Percentiles rank a stretch among this genome's conserved stretches.
Evolutionary conservation across 2,888 invertebrate species (phyloP).

Genomic region (Priapulus caudatus): DNA sequence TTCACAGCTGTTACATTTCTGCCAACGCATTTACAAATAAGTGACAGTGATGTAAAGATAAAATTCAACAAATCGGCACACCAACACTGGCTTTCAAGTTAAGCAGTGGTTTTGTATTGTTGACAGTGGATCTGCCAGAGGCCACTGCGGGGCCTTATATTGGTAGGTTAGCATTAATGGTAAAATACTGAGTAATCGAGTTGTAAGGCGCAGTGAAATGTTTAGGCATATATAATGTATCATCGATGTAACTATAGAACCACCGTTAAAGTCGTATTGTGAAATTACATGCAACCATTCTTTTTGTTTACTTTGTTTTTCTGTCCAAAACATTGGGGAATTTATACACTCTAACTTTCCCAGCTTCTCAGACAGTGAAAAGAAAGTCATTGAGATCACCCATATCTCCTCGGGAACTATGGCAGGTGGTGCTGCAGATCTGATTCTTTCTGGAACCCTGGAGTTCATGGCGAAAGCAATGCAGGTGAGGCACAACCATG

Average conservation of each 20-base stretch:
- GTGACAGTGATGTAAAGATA: slow-evolving; percentile 60
- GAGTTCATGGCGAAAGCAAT: slow-evolving; percentile 88
- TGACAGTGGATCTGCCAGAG: slow-evolving; percentile 92
- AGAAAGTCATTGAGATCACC: slow-evolving; percentile 96
- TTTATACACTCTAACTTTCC: slow-evolving; percentile 15
- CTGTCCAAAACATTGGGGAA: too few relatives aligned
- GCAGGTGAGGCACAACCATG: too few relatives aligned
- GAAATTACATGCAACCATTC: too few relatives aligned
- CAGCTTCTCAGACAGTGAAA: slow-evolving; percentile 82
- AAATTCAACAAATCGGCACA: slow-evolving; percentile 92
- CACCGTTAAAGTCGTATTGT: too few relatives aligned
- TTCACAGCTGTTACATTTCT: slow-evolving; percentile 39
- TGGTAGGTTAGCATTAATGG: too few relatives aligned
- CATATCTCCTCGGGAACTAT: slow-evolving; percentile 88
- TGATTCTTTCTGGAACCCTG: slow-evolving; percentile 97
- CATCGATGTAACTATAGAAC: too few relatives aligned
- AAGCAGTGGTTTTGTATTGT: slow-evolving; percentile 79
- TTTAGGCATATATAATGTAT: too few relatives aligned
- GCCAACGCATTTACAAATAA: slow-evolving; percentile 48
- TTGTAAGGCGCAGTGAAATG: too few relatives aligned
- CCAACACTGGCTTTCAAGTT: slow-evolving; percentile 96
- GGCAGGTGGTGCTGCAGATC: slow-evolving; percentile 98
- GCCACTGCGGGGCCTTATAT: slow-evolving; percentile 93
- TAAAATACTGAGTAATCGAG: too few relatives aligned
- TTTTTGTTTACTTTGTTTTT: slow-evolving; percentile 13